phyloP scores from a whole-genome alignment of 2,113 vertebrate genomes.

The Actinemys pallida region DNA sequence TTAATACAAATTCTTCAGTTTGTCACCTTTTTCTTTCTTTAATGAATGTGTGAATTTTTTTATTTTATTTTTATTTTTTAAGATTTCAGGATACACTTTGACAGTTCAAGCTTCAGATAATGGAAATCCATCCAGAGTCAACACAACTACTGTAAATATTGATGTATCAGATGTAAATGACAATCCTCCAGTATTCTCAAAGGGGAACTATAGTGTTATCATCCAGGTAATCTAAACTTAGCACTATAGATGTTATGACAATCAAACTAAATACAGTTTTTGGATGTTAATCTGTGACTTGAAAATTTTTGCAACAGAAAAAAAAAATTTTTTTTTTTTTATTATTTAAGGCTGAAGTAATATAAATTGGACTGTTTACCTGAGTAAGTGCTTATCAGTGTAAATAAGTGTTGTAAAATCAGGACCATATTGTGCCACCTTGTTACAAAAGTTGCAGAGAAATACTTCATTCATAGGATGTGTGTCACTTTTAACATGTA shows the following conservation, averaged over 20 bases:
- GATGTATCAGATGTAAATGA: conserved; percentile 98
- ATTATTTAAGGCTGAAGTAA: not conserved
- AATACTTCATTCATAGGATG: not conserved
- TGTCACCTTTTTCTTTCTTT: not conserved
- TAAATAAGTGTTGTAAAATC: not conserved
- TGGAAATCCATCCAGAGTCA: conserved; percentile 84
- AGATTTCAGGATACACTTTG: conserved; percentile 97
- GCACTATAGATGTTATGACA: not conserved
- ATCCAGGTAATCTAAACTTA: conserved; percentile 86
- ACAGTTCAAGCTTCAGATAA: conserved; percentile 90
- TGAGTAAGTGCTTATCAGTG: not conserved
- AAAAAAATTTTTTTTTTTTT: not conserved
- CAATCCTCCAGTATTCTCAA: conserved; percentile 94
- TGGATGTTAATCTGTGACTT: not conserved
- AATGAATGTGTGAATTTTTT: not conserved
- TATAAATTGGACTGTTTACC: not conserved
- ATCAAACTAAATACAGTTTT: not conserved
- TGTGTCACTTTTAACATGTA: not conserved
- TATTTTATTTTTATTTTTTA: conserved; percentile 4
- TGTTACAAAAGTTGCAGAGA: not conserved
- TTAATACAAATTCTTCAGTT: not conserved
- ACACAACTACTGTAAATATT: conserved; percentile 91
- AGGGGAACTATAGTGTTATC: conserved; percentile 93
- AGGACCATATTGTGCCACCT: not conserved
- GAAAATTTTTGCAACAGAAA: not conserved